Evolutionary conservation across 2,113 vertebrate genomes (phyloP).

Genomic region (Dipodomys merriami): DNA sequence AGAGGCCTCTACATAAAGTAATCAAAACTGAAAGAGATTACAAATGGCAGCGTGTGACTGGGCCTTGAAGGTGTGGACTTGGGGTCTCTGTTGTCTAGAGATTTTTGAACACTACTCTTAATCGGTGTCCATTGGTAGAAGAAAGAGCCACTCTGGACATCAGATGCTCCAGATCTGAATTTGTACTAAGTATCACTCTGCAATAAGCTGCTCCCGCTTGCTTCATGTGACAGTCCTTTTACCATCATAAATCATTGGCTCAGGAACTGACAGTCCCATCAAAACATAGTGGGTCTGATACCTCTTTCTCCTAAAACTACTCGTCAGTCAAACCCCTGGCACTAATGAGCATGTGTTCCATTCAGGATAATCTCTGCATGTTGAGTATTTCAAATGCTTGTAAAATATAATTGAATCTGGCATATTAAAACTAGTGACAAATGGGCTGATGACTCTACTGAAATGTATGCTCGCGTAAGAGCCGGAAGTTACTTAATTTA

Average conservation of each 20-base stretch:
- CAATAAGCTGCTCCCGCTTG: not conserved
- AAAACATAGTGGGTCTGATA: not conserved
- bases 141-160: not conserved
- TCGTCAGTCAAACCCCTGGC: not conserved
- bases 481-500: conserved; percentile 44
- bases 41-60: not conserved
- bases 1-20: not conserved
- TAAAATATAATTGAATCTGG: conserved; percentile 63
- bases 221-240: not conserved
- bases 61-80: not conserved
- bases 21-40: not conserved
- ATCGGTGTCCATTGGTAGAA: not conserved
- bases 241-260: not conserved
- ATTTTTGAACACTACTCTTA: not conserved
- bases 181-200: not conserved
- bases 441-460: conserved; percentile 48
- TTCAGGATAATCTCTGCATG: conserved; percentile 12
- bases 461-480: conserved; percentile 40
- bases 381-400: conserved; percentile 48
- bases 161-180: not conserved
- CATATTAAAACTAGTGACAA: conserved; percentile 54
- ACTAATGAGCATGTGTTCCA: conserved; percentile 48
- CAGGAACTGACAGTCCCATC: not conserved
- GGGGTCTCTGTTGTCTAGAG: not conserved
- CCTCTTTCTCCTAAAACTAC: conserved; percentile 30